phyloP scores from a whole-genome alignment of 2,797 vertebrate genomes.

The Pagetopsis macropterus region DNA sequence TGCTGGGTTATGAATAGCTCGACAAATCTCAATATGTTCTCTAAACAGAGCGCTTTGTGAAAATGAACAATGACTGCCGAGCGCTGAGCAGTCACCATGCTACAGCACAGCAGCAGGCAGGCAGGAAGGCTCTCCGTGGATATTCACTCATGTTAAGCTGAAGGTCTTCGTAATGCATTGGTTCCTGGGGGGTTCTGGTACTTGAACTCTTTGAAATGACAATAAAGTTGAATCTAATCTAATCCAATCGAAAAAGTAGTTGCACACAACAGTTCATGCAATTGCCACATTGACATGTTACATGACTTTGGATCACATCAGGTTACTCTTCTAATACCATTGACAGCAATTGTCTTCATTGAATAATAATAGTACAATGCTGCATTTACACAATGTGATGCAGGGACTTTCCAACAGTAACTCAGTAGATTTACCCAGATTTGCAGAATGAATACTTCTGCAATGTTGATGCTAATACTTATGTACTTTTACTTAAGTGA shows the following conservation, averaged over 20 bases:
- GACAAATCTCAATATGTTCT: slow-evolving; percentile 44
- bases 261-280: not conserved
- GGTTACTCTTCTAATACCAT: not conserved
- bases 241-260: not conserved
- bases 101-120: slow-evolving; percentile 18
- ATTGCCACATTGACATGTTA: not conserved
- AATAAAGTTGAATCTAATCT: no score
- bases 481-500: no score
- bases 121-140: slow-evolving; percentile 7
- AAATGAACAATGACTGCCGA: slow-evolving; percentile 59
- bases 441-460: no score
- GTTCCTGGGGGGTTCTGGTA: not conserved
- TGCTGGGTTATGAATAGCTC: slow-evolving; percentile 53
- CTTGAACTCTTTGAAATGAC: no score
- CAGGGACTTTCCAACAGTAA: not conserved
- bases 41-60: slow-evolving; percentile 44
- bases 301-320: not conserved
- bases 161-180: slow-evolving; percentile 7
- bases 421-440: no score
- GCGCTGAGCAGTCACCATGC: slow-evolving; percentile 36
- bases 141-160: slow-evolving; percentile 8
- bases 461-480: no score
- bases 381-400: not conserved
- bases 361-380: not conserved
- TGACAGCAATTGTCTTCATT: not conserved